Base-by-base conservation (phyloP, 2,113 vertebrate species). In the Megaceryle torquata region DNA sequence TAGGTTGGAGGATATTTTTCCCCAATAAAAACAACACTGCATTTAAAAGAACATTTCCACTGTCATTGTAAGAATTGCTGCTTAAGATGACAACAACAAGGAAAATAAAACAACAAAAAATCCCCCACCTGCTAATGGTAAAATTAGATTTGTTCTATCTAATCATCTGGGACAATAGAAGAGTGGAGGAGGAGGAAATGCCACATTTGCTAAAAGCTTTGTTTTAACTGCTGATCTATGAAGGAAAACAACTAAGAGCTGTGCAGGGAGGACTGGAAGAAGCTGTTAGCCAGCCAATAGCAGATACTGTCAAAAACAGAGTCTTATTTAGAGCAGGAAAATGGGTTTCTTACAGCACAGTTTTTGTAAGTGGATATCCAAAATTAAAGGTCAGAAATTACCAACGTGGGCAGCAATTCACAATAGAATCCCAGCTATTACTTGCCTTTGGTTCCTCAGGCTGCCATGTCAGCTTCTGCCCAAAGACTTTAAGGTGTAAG, bases 101-200 rank as follows among this genome's bases (percentile, higher is more conserved):
- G 22, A 37, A 31, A 28, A 33, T 15, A 33, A 39, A 4, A 12
- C 25, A 63, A 63, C 5, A 31, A 54, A 74, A 65, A 41, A 17
- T 10, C 6, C 25, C 17, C 8, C 56, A 26, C 43, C 68, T 67
- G 57, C 53, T 86, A 76, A 76, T 81, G 35, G 53, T 80, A 94
- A 92, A 87, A 89, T 83, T 63, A 86, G 89, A 80, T 89, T 89
- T 72, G 78, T 68, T 80, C 82, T 86, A 39, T 61, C 75, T 84
- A 87, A 56, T 89, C 28, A 53, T 63, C 68, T 67, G 31, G 63
- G 72, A 71, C 63, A 92, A 89, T 26, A 29, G 72, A 60, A 53
- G n/a, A 48, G 68, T 35, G 71, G 91, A 80, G 82, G 89, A 91
- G 82, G 54, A 63, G 37, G 76, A 87, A 86, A 89, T 29, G 26